Evolutionary conservation across 2,888 invertebrate species (phyloP).

Genomic region (Acleris emargana): DNA sequence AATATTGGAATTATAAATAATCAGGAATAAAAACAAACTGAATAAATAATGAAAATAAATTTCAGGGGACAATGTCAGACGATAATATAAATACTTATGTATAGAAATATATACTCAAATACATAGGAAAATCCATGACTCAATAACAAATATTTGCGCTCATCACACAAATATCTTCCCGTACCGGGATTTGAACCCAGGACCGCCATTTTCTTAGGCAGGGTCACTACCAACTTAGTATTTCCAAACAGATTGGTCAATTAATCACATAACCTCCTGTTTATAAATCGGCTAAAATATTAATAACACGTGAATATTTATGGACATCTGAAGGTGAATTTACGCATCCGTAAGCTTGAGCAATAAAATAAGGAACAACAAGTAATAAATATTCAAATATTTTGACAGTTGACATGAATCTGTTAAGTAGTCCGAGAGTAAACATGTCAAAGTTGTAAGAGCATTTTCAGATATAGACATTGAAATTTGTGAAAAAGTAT

Average conservation of each 20-base stretch:
- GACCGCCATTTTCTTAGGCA: too few species aligned
- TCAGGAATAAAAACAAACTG: not conserved
- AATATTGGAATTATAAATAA: not conserved
- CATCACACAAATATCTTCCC: too few species aligned
- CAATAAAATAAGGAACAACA: not conserved
- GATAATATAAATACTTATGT: too few species aligned
- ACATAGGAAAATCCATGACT: too few species aligned
- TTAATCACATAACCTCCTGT: too few species aligned
- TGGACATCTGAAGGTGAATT: conserved; percentile 4
- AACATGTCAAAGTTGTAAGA: not conserved
- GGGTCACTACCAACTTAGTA: too few species aligned
- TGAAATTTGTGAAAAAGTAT: not conserved
- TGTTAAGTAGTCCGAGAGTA: not conserved
- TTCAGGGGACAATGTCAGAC: too few species aligned
- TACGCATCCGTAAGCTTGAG: not conserved
- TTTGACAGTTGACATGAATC: conserved; percentile 6
- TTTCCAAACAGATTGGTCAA: not conserved
- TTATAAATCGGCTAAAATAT: not conserved
- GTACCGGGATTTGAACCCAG: too few species aligned
- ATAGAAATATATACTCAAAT: too few species aligned
- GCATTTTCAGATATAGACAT: not conserved
- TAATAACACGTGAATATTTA: not conserved
- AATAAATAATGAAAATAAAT: too few species aligned
- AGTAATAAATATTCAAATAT: conserved; percentile 1
- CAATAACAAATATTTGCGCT: too few species aligned